A percentile compares a stretch with the other conserved stretches of the same genome.
Conservation (phyloP, 1,140 invertebrate genomes). For the Eumaeus atala region DNA sequence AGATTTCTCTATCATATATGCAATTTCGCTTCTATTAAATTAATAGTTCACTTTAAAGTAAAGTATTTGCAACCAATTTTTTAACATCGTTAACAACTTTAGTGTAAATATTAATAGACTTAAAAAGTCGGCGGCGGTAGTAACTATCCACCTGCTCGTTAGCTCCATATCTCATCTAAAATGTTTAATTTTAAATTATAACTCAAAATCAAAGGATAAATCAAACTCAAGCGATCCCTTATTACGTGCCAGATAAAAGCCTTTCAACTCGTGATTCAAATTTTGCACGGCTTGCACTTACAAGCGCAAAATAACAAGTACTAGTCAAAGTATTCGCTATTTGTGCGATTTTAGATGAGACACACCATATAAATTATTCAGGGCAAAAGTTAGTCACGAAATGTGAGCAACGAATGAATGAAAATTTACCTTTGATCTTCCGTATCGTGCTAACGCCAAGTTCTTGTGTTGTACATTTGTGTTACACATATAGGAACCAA, state of each 20-base stretch:
- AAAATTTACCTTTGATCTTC: conserved; percentile 27
- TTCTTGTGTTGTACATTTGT: conserved; percentile 2
- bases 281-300: conserved; percentile 31
- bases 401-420: too few species aligned
- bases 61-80: too few species aligned
- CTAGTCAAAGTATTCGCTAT: conserved; percentile 30
- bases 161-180: too few species aligned
- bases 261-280: conserved; percentile 30
- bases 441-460: neutral
- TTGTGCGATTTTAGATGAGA: conserved; percentile 42
- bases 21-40: too few species aligned
- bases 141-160: too few species aligned
- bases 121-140: too few species aligned
- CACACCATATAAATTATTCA: conserved; percentile 54
- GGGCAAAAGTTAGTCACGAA: conserved; percentile 65
- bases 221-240: conserved; percentile 5
- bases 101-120: too few species aligned
- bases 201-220: neutral
- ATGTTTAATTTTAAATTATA: too few species aligned
- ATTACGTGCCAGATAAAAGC: conserved; percentile 11
- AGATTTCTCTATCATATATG: too few species aligned
- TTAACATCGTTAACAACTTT: too few species aligned
- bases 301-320: conserved; percentile 37
- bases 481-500: conserved; percentile 1
- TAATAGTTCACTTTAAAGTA: too few species aligned